Conservation (phyloP, 2,888 invertebrate species). For the Temnothorax unifasciatus region DNA sequence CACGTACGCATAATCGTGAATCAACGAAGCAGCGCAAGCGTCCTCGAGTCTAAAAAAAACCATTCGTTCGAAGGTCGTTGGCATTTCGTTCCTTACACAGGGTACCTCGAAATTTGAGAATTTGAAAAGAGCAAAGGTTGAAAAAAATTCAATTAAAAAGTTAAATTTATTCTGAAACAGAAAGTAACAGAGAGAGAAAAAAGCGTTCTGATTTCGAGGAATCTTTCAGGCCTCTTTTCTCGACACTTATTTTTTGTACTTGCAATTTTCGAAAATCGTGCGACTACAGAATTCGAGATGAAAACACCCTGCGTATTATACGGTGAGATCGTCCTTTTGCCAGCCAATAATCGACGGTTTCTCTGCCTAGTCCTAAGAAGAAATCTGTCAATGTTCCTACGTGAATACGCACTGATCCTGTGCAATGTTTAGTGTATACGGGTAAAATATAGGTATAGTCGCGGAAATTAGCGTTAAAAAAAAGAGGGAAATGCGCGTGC, state of each 20-base stretch:
- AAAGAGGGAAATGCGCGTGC: conserved; percentile 22
- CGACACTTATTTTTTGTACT: background rate
- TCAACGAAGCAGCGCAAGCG: conserved; percentile 45
- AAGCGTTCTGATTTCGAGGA: background rate
- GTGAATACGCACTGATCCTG: conserved; percentile 65
- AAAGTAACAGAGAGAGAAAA: background rate
- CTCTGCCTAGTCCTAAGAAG: conserved; percentile 50
- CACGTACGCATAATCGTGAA: conserved; percentile 29
- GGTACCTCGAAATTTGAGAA: background rate
- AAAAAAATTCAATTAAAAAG: background rate
- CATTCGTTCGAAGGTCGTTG: conserved; percentile 12
- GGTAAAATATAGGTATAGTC: conserved; percentile 53
- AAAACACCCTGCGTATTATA: background rate
- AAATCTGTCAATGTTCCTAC: conserved; percentile 76
- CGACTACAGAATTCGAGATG: background rate
- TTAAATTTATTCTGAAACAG: background rate
- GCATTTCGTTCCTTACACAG: background rate
- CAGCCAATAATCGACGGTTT: conserved; percentile 36
- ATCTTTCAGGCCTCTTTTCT: background rate
- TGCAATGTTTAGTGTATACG: conserved; percentile 49
- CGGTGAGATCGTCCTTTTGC: conserved; percentile 27
- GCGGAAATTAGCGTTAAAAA: conserved; percentile 52
- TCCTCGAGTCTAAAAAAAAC: conserved; percentile 18
- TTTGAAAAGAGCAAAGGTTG: background rate
- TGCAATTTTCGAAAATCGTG: background rate